Conservation (phyloP, 2,797 vertebrate species). For the Nyctibius grandis region DNA sequence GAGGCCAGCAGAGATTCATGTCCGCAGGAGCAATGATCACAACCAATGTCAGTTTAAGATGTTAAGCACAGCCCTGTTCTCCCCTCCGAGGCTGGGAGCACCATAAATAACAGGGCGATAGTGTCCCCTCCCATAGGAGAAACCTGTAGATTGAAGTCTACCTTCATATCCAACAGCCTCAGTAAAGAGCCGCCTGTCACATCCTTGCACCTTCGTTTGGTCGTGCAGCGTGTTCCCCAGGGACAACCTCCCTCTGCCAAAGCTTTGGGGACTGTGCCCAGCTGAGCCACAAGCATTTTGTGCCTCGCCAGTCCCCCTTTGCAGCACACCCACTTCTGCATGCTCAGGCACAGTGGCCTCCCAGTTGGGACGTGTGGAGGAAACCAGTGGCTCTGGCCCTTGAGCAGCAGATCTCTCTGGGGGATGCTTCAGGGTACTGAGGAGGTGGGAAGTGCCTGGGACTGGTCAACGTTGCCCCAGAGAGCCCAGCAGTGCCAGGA, state of each 20-base stretch:
- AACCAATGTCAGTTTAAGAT: not conserved
- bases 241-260: not conserved
- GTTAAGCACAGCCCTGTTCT: not conserved
- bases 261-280: not conserved
- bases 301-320: not conserved
- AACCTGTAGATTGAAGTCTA: not conserved
- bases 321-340: not conserved
- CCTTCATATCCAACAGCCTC: not conserved
- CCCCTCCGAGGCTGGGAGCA: not conserved
- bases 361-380: not conserved
- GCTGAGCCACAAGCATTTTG: not conserved
- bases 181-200: not conserved
- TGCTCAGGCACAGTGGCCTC: not conserved
- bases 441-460: not conserved
- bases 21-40: not conserved
- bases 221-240: not conserved
- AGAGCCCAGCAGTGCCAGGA: not conserved
- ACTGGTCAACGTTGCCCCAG: not conserved
- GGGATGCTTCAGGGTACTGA: not conserved
- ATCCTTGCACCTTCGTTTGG: fast-evolving
- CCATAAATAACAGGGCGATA: not conserved
- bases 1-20: not conserved
- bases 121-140: not conserved
- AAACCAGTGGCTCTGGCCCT: not conserved
- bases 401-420: not conserved